Evolutionary conservation across 2,888 invertebrate genomes (phyloP).

Genomic region (Scaptomyza reducta): DNA sequence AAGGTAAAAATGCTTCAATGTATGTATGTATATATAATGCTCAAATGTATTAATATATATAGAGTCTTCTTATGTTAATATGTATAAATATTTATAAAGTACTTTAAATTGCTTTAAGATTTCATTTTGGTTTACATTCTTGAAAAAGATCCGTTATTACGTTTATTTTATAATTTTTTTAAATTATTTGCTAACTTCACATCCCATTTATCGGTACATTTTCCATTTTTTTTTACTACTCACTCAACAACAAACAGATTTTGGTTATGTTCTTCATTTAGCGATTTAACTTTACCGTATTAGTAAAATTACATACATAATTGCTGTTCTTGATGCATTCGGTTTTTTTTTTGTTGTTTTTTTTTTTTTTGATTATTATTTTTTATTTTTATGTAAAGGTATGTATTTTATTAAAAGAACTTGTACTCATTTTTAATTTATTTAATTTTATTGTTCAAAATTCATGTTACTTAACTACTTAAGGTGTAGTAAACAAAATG

Average conservation of each 20-base stretch:
- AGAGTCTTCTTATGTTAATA: constrained; percentile 17
- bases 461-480: constrained; percentile 72
- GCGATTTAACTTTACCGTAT: constrained; percentile 61
- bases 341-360: constrained; percentile 23
- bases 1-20: background rate
- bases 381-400: constrained; percentile 24
- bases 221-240: background rate
- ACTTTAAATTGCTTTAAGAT: constrained; percentile 81
- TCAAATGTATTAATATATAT: constrained; percentile 26
- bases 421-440: constrained; percentile 45
- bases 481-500: constrained; percentile 65
- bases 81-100: constrained; percentile 71
- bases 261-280: constrained; percentile 29
- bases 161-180: constrained; percentile 41
- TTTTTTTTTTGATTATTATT: constrained; percentile 15
- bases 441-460: constrained; percentile 61
- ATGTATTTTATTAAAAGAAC: constrained; percentile 62
- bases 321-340: constrained; percentile 24
- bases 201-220: constrained; percentile 12
- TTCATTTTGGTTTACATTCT: constrained; percentile 72
- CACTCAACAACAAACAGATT: constrained; percentile 32
- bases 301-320: constrained; percentile 54
- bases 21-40: constrained; percentile 40
- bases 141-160: constrained; percentile 51
- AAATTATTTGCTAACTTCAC: constrained; percentile 36